Evolutionary conservation across 2,888 invertebrate species (phyloP), one percentile per base, ranked within the genome.

Genomic region (Melanostoma scalare): DNA sequence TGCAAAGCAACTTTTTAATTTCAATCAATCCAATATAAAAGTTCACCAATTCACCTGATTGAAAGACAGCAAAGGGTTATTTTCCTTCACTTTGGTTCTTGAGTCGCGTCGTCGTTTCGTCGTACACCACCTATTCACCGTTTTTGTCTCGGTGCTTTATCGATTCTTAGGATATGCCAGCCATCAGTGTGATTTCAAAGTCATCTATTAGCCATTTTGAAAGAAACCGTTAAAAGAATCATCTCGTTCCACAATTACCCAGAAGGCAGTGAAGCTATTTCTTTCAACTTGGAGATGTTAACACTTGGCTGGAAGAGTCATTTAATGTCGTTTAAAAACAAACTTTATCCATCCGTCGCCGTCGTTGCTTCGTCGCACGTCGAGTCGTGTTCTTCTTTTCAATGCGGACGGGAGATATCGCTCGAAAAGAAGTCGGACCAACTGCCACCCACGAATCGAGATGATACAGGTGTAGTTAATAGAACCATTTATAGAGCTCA

Each of bases 381-480:
- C 58, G 42, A 20, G 20, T 20, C 20, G 20, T 20, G 20, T 20
- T 20, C 20, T 20, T 20, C 20, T 20, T 20, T 20, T 20, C 20
- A 42, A 50, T 8, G 40, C n/a, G 6, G 4, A 3, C 6, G 46
- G 20, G 52, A 9, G n/a, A 61, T 20, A 38, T n/a, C 6, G 20
- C 3, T 35, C 9, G n/a, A 58, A 33, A 38, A 48, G 60, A 38
- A 48, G 46, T 46, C 48, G 61, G 44, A 30, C 50, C 67, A 58
- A 53, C 50, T 68, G 8, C 35, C 46, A 52, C 44, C 50, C 30
- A 38, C 31, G n/a, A 65, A 71, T 42, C 67, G 77, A 82, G 68
- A 69, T 77, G 82, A 82, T 78, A 77, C 82, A 82, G 82, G 82
- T 82, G 82, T 65, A 82, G 73, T 73, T 82, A 77, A 82, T 82